Percentiles rank a stretch among this genome's conserved stretches.
phyloP scores from a whole-genome alignment of 2,113 vertebrate species.

The Tamias sibiricus region DNA sequence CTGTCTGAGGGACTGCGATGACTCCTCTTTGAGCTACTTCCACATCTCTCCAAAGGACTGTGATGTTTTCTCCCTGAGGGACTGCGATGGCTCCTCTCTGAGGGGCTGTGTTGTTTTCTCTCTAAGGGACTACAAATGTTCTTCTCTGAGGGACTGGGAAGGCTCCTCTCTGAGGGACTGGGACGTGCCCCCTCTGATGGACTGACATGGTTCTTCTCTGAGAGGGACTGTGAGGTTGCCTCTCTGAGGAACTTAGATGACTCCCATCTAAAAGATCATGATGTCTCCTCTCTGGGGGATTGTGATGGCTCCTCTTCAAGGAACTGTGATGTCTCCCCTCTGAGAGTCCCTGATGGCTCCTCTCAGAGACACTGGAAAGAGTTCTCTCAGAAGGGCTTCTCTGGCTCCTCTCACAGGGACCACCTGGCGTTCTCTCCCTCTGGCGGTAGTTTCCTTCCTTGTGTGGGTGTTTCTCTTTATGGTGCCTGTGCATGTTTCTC shows the following conservation, averaged over 20 bases:
- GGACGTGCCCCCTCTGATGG: fast-evolving
- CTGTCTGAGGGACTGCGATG: too few species aligned
- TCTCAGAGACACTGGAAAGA: neutral
- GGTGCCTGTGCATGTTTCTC: neutral
- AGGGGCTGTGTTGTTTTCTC: neutral
- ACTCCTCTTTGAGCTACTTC: fast-evolving
- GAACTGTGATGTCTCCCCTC: neutral
- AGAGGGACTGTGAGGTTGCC: neutral
- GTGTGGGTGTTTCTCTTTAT: neutral
- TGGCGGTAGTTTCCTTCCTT: neutral
- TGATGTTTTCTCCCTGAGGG: neutral
- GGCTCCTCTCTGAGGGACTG: neutral
- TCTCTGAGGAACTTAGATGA: neutral
- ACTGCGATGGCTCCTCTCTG: neutral
- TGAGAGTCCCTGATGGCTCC: neutral
- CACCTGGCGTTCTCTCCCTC: neutral
- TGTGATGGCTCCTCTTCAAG: neutral
- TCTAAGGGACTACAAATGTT: fast-evolving
- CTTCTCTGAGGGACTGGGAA: neutral
- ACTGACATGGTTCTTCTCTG: neutral
- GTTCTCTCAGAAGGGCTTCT: neutral
- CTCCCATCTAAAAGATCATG: neutral
- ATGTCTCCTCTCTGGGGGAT: fast-evolving
- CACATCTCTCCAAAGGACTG: fast-evolving
- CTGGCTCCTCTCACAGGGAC: neutral